phyloP scores from a whole-genome alignment of 2,113 vertebrate genomes.

The Phodopus roborovskii region DNA sequence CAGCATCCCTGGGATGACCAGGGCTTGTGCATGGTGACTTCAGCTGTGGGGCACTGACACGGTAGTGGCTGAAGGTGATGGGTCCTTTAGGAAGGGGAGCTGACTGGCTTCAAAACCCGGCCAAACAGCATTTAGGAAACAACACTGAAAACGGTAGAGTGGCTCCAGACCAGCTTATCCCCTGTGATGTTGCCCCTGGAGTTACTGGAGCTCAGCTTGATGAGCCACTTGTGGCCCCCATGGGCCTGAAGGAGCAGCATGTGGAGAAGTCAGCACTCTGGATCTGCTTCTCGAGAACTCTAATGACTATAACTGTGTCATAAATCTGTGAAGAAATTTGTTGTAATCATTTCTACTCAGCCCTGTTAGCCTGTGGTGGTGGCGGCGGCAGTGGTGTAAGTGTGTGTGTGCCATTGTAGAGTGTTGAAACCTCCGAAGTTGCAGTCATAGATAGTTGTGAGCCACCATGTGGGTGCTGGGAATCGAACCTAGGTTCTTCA shows the following conservation, averaged over 20 bases:
- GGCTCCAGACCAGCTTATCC: neutral
- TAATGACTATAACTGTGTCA: neutral
- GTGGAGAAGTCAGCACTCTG: neutral
- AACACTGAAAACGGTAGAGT: neutral
- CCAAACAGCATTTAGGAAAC: neutral
- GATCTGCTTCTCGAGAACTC: conserved; percentile 18
- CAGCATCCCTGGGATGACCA: neutral
- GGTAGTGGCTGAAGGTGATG: too few relatives aligned
- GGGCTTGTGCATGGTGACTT: neutral
- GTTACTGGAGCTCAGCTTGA: neutral
- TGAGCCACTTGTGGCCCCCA: neutral
- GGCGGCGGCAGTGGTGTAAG: neutral
- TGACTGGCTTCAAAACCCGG: neutral
- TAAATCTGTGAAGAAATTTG: neutral
- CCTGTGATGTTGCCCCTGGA: neutral
- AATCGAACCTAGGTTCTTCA: too few relatives aligned
- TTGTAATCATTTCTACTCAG: conserved; percentile 10
- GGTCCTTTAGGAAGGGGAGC: neutral
- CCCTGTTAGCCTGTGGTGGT: neutral
- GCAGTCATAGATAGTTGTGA: neutral
- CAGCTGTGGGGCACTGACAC: neutral
- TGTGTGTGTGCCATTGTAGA: neutral
- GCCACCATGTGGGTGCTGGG: neutral
- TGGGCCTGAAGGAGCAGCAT: neutral
- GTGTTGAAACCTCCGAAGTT: neutral